phyloP scores from a whole-genome alignment of 1,140 invertebrate species.

The Mesaphorura yosii region DNA sequence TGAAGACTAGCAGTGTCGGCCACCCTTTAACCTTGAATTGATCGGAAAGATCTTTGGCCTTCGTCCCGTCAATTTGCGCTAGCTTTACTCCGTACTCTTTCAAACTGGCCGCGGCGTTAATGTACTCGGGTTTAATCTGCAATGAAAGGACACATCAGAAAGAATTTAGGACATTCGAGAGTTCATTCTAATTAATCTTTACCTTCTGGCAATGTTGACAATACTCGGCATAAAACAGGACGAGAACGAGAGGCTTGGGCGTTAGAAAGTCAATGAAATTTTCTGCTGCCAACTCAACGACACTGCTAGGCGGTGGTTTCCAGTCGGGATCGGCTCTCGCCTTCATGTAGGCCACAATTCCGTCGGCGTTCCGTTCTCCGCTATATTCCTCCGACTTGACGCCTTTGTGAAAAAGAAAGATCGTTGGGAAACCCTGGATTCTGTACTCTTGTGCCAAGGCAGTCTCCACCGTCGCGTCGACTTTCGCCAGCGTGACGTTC shows the following conservation, averaged over 20 bases:
- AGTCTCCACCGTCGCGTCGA: conserved; percentile 42
- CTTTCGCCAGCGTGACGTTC: conserved; percentile 40
- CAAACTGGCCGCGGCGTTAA: conserved; percentile 40
- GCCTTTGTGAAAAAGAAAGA: conserved; percentile 40
- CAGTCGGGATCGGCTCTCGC: conserved; percentile 40
- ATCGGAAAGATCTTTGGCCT: conserved; percentile 37
- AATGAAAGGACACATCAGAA: conserved; percentile 9
- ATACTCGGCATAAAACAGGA: conserved; percentile 53
- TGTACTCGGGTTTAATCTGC: conserved; percentile 41
- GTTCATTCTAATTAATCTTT: too few species aligned
- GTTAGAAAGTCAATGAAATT: conserved; percentile 44
- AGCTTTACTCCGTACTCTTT: conserved; percentile 37
- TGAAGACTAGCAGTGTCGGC: conserved; percentile 39
- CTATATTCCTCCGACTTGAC: conserved; percentile 38
- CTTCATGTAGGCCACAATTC: conserved; percentile 43
- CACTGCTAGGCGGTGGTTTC: conserved; percentile 45
- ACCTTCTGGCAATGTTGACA: conserved; percentile 38
- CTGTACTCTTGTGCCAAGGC: conserved; percentile 38
- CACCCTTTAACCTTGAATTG: conserved; percentile 40
- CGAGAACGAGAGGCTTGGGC: conserved; percentile 42
- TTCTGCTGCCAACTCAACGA: conserved; percentile 44
- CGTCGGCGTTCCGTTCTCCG: conserved; percentile 37
- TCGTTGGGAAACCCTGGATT: conserved; percentile 39
- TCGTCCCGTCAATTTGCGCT: conserved; percentile 43
- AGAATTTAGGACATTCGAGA: too few species aligned